Base-by-base conservation (phyloP, 92 coral and sea anemone species). In the Epizoanthus scotinus region DNA sequence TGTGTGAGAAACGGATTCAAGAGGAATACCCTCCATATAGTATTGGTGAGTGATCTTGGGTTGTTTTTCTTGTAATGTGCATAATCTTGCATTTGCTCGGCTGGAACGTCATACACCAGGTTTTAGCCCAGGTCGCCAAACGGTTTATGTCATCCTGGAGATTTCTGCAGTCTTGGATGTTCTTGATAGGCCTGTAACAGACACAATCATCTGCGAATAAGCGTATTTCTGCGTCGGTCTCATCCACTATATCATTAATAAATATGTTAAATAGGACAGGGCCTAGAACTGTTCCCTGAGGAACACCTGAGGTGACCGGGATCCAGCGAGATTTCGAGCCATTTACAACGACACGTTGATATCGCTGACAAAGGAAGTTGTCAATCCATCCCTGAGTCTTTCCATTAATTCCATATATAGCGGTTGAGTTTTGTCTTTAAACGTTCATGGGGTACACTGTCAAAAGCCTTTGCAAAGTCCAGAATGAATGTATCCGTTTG, bases 161-260 rank as follows among this genome's bases (percentile, higher is more conserved):
- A 18, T 15, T 14, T 10, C 25, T 17, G 55, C 84, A 80, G 84
- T 80, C 84, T 22, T 80, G 26, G 1, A 7, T n/a, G 26, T 25
- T 44, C 27, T 34, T 29, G 66, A 28, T 28, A 20, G 77, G 17
- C 40, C 77, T 80, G 78, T 49, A 80, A 26, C 84, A 80, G 44
- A 80, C 61, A 67, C 84, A 80, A 47, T 80, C 67, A 20, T 80
- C 84, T 40, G 84, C 84, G 18, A 80, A 80, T 13, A 80, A 28
- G 10, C 84, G 78, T 22, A 80, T 50, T 15, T 80, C 77, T n/a
- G 84, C 67, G 62, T 67, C 78, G 22, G 66, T 56, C n/a, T 29
- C 84, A 19, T 44, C 59, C 56, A 80, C 75, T 58, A 65, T 80
- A 58, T 67, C 84, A 28, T 63, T 80, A 54, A 80, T 80, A 29